Evolutionary conservation across 2,888 invertebrate genomes (phyloP), one percentile per base, ranked within the genome.

Genomic region (Sarcophaga carnaria): DNA sequence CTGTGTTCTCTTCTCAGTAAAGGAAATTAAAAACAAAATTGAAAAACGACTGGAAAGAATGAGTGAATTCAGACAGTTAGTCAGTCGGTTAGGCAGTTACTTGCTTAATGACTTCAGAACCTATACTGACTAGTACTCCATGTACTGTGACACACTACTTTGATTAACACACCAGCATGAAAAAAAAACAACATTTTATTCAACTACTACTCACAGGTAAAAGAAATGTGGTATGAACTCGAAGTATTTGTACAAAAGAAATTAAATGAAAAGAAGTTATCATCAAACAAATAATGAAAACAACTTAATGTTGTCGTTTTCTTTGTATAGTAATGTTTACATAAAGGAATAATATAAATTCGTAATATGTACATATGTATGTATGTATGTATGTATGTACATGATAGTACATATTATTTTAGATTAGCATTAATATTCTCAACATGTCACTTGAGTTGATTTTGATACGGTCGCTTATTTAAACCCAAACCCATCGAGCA

Each of bases 351-450:
- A n/a, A 75, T 70, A 66, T 14, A 45, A 49, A 74, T 22, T 67
- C 11, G 4, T 11, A 20, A 22, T 62, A 49, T 49, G 25, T 54
- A 64, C 27, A 22, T 62, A 49, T 49, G 25, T 54, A 64, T 49
- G 75, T 14, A 74, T 8, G 0, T 27, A 27, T 27, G 27, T 22
- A 37, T 37, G 10, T 37, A 37, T 17, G 54, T 54, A 54, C 17
- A 54, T 54, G 5, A 14, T 54, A 54, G 12, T 54, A 54, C 4
- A 54, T 54, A 54, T 54, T 72, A 80, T 49, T 80, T 77, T 85
- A 49, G 72, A 74, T 74, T 74, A 20, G 49, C 64, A 81, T 85
- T 85, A 85, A 81, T 81, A 85, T 85, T 85, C 85, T 25, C 45
- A 81, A 74, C 85, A 75, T 81, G 85, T 75, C 78, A 81, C 72